These are phyloP conservation scores for Mellivora capensis DNA, from an alignment of 2,113 vertebrate species.

Conservation along the genomic window DNA sequence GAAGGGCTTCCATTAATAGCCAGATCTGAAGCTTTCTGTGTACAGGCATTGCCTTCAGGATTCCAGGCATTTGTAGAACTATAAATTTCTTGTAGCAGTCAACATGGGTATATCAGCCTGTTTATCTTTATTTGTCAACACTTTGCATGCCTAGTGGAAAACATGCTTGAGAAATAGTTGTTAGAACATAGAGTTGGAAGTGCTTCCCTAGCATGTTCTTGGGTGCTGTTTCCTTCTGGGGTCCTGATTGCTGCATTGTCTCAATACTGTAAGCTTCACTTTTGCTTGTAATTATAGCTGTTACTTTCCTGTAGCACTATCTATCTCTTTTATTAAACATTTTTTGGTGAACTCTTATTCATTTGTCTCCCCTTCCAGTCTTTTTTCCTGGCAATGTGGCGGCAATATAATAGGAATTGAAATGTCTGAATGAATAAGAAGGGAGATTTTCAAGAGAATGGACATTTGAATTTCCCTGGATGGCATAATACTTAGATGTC, in stretches of 20 bases:
- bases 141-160: background rate
- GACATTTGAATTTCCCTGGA: background rate
- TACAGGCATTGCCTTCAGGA: background rate
- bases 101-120: background rate
- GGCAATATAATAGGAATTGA: background rate
- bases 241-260: background rate
- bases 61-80: background rate
- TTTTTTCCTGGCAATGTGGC: background rate
- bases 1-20: background rate
- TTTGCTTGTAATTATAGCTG: background rate
- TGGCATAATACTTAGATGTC: background rate
- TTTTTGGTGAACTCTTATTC: background rate
- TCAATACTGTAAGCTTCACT: background rate
- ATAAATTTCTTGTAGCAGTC: background rate
- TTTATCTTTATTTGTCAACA: background rate
- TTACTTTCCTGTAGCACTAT: background rate
- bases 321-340: background rate
- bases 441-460: background rate
- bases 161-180: constrained; percentile 4
- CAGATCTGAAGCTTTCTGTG: background rate
- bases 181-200: background rate
- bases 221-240: background rate
- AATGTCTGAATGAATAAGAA: background rate
- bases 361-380: background rate
- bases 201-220: background rate